phyloP scores from a whole-genome alignment of 2,888 invertebrate genomes.

The Sinohyriopsis cumingii region DNA sequence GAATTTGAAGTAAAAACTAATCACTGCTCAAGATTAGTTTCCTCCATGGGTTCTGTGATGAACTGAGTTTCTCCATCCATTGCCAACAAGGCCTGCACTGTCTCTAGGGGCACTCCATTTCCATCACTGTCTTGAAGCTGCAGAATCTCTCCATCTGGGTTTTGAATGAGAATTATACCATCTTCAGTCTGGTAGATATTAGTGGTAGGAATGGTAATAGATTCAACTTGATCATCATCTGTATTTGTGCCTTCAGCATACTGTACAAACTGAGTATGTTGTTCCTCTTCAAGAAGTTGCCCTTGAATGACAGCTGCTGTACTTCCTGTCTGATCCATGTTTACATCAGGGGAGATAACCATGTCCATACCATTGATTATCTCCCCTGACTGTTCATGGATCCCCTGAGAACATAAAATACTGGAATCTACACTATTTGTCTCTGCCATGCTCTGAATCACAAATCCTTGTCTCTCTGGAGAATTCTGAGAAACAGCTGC shows the following conservation, averaged over 20 bases:
- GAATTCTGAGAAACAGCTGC: no score
- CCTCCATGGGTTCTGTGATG: conserved; percentile 28
- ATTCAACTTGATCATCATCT: conserved; percentile 11
- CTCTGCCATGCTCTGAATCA: no score
- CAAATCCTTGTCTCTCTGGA: no score
- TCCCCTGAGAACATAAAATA: no score
- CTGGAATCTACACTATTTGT: no score
- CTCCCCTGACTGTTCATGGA: no score
- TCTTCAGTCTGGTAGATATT: conserved; percentile 65
- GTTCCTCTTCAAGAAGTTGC: no score
- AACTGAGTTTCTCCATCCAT: conserved; percentile 54
- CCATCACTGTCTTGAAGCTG: conserved; percentile 66
- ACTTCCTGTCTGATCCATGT: no score
- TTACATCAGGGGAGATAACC: no score
- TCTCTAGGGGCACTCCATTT: conserved; percentile 62
- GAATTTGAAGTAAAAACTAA: no score
- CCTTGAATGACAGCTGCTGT: no score
- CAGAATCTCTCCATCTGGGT: conserved; percentile 65
- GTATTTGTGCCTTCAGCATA: conserved; percentile 1
- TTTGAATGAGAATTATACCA: conserved; percentile 65
- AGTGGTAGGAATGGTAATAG: conserved; percentile 38
- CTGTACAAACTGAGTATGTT: conserved; percentile 7
- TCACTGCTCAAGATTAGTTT: conserved; percentile 4
- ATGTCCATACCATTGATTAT: no score
- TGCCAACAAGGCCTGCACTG: conserved; percentile 69